phyloP scores from a whole-genome alignment of 2,113 vertebrate genomes.

The Phylloscopus whistleri region DNA sequence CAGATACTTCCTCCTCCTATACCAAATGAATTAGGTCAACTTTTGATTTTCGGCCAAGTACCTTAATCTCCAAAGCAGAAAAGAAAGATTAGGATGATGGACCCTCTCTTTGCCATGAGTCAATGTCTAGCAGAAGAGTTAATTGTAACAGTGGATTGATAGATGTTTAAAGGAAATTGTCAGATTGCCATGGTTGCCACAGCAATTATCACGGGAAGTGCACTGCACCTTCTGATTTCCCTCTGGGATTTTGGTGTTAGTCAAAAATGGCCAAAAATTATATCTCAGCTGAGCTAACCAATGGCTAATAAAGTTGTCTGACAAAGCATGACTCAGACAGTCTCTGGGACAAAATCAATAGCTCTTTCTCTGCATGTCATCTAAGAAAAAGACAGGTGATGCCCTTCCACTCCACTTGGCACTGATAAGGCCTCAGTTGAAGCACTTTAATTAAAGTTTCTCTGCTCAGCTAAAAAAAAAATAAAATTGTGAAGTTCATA shows the following conservation, averaged over 20 bases:
- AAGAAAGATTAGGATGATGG: not conserved
- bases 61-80: not conserved
- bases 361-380: not conserved
- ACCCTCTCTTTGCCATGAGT: not conserved
- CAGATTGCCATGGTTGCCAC: not conserved
- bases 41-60: not conserved
- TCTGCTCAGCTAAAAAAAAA: not conserved
- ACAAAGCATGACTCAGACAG: conserved; percentile 2
- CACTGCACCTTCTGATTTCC: not conserved
- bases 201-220: not conserved
- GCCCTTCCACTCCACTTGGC: not conserved
- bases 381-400: not conserved
- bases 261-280: not conserved
- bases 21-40: not conserved
- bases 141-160: not conserved
- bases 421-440: not conserved
- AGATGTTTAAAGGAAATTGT: not conserved
- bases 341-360: conserved; percentile 14
- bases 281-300: not conserved
- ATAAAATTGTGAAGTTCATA: not conserved
- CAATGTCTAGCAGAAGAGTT: not conserved
- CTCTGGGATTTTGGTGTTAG: not conserved
- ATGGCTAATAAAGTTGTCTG: conserved; percentile 11
- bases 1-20: not conserved
- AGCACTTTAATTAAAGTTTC: not conserved